These are phyloP conservation scores for Octopus bimaculoides DNA, from an alignment of 1,140 invertebrate species.

Conservation along the genomic window DNA sequence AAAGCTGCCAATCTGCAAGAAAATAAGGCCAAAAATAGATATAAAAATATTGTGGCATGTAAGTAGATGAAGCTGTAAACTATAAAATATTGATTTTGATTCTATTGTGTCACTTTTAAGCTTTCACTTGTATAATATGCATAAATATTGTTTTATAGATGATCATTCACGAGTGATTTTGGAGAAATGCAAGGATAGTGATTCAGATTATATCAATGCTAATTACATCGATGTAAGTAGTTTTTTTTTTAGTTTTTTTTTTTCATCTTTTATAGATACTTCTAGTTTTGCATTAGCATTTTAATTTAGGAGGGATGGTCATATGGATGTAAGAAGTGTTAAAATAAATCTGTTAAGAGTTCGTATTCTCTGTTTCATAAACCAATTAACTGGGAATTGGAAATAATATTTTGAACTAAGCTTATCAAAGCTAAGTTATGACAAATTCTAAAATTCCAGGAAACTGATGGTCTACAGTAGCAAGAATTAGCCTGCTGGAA, in stretches of 20 bases:
- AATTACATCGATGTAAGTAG: conserved; percentile 90
- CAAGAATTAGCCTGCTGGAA: too few relatives aligned
- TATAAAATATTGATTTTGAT: not conserved
- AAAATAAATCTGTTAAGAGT: too few relatives aligned
- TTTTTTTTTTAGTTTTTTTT: conserved; percentile 31
- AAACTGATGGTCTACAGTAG: too few relatives aligned
- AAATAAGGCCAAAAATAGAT: conserved; percentile 51
- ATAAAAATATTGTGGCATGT: conserved; percentile 54
- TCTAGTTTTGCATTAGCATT: too few relatives aligned
- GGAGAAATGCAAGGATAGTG: conserved; percentile 70
- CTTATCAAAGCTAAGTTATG: too few relatives aligned
- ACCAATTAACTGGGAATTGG: too few relatives aligned
- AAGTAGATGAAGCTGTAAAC: conserved; percentile 23
- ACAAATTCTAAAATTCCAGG: too few relatives aligned
- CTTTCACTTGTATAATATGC: not conserved
- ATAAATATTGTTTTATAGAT: conserved; percentile 63
- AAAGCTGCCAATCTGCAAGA: conserved; percentile 74
- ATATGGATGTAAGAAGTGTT: too few relatives aligned
- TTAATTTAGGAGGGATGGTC: too few relatives aligned
- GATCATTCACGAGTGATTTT: conserved; percentile 94
- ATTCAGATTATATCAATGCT: conserved; percentile 94
- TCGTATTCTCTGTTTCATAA: too few relatives aligned
- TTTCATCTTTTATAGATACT: too few relatives aligned
- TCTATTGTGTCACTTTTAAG: not conserved
- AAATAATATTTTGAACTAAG: too few relatives aligned